A percentile compares a stretch with the other conserved stretches of the same genome.
These are phyloP conservation scores for Pachymerium ferrugineum DNA, from an alignment of 2,888 invertebrate species.

Conservation along the genomic window DNA sequence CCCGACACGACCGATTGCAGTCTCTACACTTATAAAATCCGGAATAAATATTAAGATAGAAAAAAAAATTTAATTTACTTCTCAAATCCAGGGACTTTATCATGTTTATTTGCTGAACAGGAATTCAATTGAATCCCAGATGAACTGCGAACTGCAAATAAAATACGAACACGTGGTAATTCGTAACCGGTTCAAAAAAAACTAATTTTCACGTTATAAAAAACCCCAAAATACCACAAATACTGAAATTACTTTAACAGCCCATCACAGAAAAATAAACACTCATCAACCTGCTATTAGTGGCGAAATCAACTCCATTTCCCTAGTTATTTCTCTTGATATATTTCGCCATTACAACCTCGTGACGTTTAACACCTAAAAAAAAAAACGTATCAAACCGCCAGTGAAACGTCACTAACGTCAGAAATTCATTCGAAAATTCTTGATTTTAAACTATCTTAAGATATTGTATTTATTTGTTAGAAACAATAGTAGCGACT, in stretches of 20 bases:
- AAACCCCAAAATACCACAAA: too few species aligned
- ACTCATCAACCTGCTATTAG: background rate
- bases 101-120: background rate
- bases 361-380: too few species aligned
- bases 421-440: too few species aligned
- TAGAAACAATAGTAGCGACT: too few species aligned
- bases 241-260: too few species aligned
- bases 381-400: too few species aligned
- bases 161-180: background rate
- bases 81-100: background rate
- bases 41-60: background rate
- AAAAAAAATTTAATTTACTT: background rate
- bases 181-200: background rate
- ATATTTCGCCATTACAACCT: too few species aligned
- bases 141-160: constrained; percentile 15
- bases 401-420: too few species aligned
- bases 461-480: too few species aligned
- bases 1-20: background rate
- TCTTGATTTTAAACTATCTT: too few species aligned
- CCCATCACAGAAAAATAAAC: too few species aligned
- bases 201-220: background rate
- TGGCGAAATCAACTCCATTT: background rate
- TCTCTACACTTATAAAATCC: background rate
- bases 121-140: background rate
- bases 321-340: background rate